phyloP scores from a whole-genome alignment of 2,113 vertebrate genomes.

The Myotis brandtii region DNA sequence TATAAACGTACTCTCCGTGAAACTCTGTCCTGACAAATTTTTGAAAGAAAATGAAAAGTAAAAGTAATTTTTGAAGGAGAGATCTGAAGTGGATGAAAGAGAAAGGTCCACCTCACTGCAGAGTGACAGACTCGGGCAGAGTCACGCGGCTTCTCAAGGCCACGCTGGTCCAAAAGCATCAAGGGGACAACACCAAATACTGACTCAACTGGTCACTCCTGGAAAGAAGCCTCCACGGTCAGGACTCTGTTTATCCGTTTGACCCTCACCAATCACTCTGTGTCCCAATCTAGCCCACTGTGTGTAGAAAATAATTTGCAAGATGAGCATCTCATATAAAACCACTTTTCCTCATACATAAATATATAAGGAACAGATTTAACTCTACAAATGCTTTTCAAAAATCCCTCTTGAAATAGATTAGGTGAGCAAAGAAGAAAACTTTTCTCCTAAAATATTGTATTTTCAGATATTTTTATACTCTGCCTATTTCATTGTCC shows the following conservation, averaged over 20 bases:
- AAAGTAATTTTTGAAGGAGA: background rate
- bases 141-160: background rate
- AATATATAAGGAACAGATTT: background rate
- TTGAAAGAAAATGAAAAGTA: background rate
- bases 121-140: background rate
- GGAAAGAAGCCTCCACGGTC: background rate
- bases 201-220: background rate
- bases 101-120: background rate
- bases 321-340: conserved; percentile 42
- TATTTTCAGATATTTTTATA: conserved; percentile 14
- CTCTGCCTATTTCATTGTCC: background rate
- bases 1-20: background rate
- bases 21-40: background rate
- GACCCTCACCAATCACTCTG: background rate
- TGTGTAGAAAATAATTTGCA: background rate
- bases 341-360: background rate
- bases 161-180: background rate
- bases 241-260: background rate
- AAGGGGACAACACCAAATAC: background rate
- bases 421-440: conserved; percentile 27
- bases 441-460: conserved; percentile 18
- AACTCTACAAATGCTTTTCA: background rate
- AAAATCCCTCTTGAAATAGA: background rate
- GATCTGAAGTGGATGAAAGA: background rate
- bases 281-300: background rate